Base-by-base conservation (phyloP, 2,113 vertebrate genomes). In the Apteryx owenii region DNA sequence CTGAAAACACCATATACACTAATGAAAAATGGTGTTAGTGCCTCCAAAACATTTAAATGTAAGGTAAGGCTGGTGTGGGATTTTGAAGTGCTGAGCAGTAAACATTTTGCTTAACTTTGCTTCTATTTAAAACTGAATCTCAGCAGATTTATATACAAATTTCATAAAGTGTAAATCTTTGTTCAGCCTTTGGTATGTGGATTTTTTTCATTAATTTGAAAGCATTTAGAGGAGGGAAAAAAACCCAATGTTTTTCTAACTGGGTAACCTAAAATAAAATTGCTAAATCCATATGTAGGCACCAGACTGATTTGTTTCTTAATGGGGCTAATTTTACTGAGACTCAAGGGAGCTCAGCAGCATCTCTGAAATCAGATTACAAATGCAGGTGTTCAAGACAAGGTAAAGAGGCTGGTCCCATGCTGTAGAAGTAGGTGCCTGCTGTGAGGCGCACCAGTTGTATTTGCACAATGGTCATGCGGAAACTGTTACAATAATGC, bases 221-320 rank as follows among this genome's bases (percentile, higher is more conserved):
- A 76, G 73, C 58, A 58, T 88, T 93, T 88, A 64, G 75, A 91
- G 60, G 85, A 83, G 53, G 75, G 56, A 51, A 38, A 38, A 38
- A 38, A 38, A 38, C 36, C 36, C 36, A 26, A 81, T 69, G 38
- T 65, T 89, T 81, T 95, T 82, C 61, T 94, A 93, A 96, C 33
- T 86, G 93, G 61, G 21, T 56, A 56, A 87, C 61, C 51, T 76
- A 40, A 88, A 94, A 62, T 61, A 73, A 77, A 91, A 91, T 85
- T 84, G 66, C 48, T 82, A 91, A 93, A 94, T 91, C 91, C 40
- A 33, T 89, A 90, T 62, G 44, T 65, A 80, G 79, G 76, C 54
- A 83, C 26, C 33, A 70, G 68, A 31, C 53, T 87, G 36, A 60
- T 87, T 87, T 81, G 61, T 53, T 95, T 77, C 72, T 73, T 92